Conservation (phyloP, 2,888 invertebrate genomes). For the Baccha elongata region DNA sequence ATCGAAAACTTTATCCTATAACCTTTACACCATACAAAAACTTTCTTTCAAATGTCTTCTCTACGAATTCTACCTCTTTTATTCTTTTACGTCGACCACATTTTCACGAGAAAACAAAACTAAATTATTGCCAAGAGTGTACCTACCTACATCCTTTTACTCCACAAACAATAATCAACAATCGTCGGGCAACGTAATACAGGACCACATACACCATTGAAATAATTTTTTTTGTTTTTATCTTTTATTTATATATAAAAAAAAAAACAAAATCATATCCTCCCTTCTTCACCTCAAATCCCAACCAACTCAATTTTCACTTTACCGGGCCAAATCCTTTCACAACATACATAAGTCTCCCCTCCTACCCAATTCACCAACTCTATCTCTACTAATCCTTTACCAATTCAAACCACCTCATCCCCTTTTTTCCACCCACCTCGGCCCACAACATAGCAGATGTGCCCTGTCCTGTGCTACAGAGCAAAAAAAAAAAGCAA, state of each 20-base stretch:
- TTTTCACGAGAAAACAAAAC: constrained; percentile 32
- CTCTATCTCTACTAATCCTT: constrained; percentile 62
- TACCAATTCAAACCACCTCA: constrained; percentile 54
- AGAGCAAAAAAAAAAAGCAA: constrained; percentile 27
- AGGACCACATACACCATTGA: constrained; percentile 37
- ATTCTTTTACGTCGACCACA: no score
- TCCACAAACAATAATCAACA: constrained; percentile 56
- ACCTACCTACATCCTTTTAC: constrained; percentile 31
- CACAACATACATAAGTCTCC: constrained; percentile 3
- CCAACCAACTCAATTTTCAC: constrained; percentile 65
- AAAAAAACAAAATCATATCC: neutral
- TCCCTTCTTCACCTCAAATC: neutral
- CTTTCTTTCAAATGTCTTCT: neutral
- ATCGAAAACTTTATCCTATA: neutral
- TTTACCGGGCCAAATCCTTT: constrained; percentile 52
- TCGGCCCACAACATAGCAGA: constrained; percentile 52
- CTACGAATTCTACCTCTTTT: no score
- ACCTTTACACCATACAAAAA: neutral
- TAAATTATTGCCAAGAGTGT: constrained; percentile 48
- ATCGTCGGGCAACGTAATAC: constrained; percentile 65
- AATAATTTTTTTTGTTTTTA: constrained; percentile 39
- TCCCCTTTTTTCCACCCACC: neutral
- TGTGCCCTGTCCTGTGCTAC: constrained; percentile 66
- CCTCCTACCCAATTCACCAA: constrained; percentile 2
- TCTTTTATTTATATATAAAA: neutral